Evolutionary conservation across 2,888 invertebrate genomes (phyloP).

Genomic region (Apotomis capreana): DNA sequence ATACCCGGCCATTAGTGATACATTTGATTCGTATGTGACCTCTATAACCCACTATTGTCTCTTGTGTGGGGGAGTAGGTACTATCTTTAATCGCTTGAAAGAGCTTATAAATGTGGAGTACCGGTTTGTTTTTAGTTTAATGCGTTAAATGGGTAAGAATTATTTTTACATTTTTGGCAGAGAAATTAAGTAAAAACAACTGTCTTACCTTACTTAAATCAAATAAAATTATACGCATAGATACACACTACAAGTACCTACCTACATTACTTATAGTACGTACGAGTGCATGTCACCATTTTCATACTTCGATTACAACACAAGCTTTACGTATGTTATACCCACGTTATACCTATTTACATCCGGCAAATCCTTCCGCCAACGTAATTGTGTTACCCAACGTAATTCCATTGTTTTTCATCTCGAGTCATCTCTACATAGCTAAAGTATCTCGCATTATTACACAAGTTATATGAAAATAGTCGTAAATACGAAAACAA

Average conservation of each 20-base stretch:
- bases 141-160: not conserved
- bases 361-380: not conserved
- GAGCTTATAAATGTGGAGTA: slow-evolving; percentile 24
- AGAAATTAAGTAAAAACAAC: not conserved
- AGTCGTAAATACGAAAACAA: slow-evolving; percentile 55
- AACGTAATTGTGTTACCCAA: not conserved
- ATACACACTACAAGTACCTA: not conserved
- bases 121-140: slow-evolving; percentile 17
- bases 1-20: slow-evolving; percentile 67
- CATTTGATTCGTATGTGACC: slow-evolving; percentile 76
- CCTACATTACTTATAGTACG: too few relatives aligned
- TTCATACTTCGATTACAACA: too few relatives aligned
- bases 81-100: slow-evolving; percentile 41
- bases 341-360: not conserved
- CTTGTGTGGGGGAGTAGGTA: slow-evolving; percentile 43
- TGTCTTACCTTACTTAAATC: too few relatives aligned
- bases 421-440: not conserved
- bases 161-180: not conserved
- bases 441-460: slow-evolving; percentile 8
- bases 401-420: slow-evolving; percentile 14
- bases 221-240: not conserved
- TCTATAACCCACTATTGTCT: slow-evolving; percentile 58
- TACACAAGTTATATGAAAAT: slow-evolving; percentile 33
- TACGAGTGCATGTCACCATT: too few relatives aligned
- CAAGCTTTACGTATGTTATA: not conserved